Percentiles rank a stretch among this genome's conserved stretches.
Evolutionary conservation across 2,797 vertebrate genomes (phyloP).

Genomic region (Eulemur albifrons): DNA sequence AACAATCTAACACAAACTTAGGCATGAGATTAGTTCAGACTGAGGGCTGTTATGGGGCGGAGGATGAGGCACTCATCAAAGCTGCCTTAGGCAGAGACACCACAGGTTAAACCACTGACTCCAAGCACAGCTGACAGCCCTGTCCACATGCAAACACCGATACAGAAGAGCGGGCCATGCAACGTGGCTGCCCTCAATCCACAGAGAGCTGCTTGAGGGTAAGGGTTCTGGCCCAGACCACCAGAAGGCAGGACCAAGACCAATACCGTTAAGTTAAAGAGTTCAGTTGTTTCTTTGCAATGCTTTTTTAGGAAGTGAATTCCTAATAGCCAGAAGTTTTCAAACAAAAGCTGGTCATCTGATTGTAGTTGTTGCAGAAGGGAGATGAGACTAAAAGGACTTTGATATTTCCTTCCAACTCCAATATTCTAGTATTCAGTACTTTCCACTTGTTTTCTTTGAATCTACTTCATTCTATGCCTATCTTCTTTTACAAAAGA

Average conservation of each 20-base stretch:
- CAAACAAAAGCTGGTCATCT: background rate
- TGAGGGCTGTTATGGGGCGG: background rate
- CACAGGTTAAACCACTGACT: background rate
- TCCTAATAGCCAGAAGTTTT: background rate
- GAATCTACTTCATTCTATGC: background rate
- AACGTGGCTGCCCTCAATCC: background rate
- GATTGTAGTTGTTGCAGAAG: background rate
- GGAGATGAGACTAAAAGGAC: constrained; percentile 7
- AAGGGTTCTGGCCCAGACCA: background rate
- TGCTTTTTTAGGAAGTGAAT: background rate
- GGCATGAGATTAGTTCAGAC: background rate
- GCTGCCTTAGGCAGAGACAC: background rate
- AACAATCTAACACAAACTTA: background rate
- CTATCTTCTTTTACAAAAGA: background rate
- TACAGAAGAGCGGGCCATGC: background rate
- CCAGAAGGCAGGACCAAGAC: background rate
- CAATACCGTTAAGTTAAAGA: background rate
- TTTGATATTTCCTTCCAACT: background rate
- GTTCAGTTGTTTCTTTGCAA: background rate
- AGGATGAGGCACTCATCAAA: background rate
- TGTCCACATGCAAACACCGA: background rate
- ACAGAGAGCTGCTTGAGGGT: background rate
- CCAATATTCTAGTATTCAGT: background rate
- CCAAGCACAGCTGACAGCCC: background rate
- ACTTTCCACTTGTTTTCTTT: background rate